Evolutionary conservation across 2,113 vertebrate species (phyloP).

Genomic region (Myiagra hebetior): DNA sequence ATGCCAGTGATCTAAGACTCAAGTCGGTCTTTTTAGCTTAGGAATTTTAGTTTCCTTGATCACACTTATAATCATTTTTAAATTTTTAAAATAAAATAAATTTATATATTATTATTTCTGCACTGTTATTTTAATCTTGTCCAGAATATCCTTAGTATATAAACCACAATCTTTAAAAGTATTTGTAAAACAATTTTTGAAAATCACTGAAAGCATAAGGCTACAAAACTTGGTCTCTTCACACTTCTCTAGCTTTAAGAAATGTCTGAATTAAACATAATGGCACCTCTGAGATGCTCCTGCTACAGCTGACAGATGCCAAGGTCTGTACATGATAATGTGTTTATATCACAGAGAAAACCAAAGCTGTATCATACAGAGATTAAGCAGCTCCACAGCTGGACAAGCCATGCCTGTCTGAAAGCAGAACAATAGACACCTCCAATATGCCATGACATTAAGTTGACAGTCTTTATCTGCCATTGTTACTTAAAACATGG

Average conservation of each 20-base stretch:
- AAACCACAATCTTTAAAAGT: not conserved
- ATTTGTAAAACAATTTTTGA: not conserved
- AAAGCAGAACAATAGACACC: slow-evolving; percentile 67
- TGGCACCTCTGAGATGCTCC: slow-evolving; percentile 4
- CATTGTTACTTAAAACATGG: slow-evolving; percentile 78
- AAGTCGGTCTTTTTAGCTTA: not conserved
- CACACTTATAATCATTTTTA: not conserved
- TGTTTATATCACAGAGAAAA: slow-evolving; percentile 48
- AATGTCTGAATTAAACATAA: slow-evolving; percentile 29
- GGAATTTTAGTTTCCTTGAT: not conserved
- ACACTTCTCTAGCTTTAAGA: not conserved
- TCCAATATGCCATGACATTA: slow-evolving; percentile 68
- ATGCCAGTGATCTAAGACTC: not conserved
- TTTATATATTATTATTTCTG: not conserved
- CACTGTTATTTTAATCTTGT: not conserved
- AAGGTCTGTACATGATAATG: slow-evolving; percentile 39
- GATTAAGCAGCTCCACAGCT: slow-evolving; percentile 60
- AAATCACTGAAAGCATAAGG: not conserved
- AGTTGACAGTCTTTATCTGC: slow-evolving; percentile 74
- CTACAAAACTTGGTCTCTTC: not conserved
- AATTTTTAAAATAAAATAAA: not conserved
- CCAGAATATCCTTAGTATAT: not conserved
- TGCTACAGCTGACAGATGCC: slow-evolving; percentile 20
- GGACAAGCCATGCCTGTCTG: slow-evolving; percentile 57
- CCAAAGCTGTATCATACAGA: slow-evolving; percentile 35